phyloP scores from a whole-genome alignment of 1,140 invertebrate species.

The Sminthurides bifidus region DNA sequence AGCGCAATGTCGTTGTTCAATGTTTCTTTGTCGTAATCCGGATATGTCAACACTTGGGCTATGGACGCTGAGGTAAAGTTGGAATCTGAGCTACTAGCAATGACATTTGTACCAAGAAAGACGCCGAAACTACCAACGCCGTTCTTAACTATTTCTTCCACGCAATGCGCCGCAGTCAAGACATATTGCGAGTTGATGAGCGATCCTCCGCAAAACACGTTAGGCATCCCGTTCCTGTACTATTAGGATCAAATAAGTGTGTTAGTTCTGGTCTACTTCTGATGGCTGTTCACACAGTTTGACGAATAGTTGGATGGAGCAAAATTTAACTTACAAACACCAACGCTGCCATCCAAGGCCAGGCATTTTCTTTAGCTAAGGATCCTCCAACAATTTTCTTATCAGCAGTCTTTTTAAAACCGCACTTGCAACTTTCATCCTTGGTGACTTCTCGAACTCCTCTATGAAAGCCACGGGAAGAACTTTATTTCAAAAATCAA shows the following conservation, averaged over 20 bases:
- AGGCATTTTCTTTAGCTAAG: background rate
- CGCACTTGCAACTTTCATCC: too few species aligned
- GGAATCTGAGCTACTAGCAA: background rate
- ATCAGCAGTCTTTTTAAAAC: too few species aligned
- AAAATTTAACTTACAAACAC: slow-evolving; percentile 8
- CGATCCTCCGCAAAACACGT: slow-evolving; percentile 64
- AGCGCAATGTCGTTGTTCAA: slow-evolving; percentile 80
- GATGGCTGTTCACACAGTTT: too few species aligned
- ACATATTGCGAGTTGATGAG: slow-evolving; percentile 59
- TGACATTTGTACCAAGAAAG: background rate
- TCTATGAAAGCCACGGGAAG: too few species aligned
- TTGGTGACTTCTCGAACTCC: too few species aligned
- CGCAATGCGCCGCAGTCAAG: slow-evolving; percentile 54
- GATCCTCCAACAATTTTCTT: slow-evolving; percentile 4
- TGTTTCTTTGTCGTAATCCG: slow-evolving; percentile 55
- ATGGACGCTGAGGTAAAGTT: background rate
- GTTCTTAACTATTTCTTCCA: slow-evolving; percentile 36
- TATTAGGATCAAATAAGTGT: too few species aligned
- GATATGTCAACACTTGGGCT: background rate
- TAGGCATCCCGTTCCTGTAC: too few species aligned
- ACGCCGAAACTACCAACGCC: background rate
- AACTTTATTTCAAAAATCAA: too few species aligned
- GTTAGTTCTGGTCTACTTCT: too few species aligned
- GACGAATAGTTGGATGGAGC: too few species aligned
- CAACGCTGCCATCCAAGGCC: slow-evolving; percentile 11